phyloP scores from a whole-genome alignment of 2,888 invertebrate species.

The Drosophila phalerata region DNA sequence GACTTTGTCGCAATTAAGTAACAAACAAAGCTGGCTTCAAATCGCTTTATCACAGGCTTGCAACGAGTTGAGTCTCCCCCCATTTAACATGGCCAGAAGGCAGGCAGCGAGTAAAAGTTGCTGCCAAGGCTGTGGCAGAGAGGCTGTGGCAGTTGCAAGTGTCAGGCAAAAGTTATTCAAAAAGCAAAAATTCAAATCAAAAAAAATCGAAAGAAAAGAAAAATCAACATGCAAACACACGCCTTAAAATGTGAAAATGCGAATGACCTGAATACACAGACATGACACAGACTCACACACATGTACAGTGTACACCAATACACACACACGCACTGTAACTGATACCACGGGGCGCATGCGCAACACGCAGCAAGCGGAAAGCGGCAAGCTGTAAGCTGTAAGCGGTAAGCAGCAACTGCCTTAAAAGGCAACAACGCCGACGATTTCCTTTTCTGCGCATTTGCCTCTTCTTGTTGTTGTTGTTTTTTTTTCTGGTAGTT shows the following conservation, averaged over 20 bases:
- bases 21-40: conserved; percentile 62
- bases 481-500: conserved; percentile 33
- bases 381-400: conserved; percentile 46
- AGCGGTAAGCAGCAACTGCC: conserved; percentile 59
- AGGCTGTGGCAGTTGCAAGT: conserved; percentile 30
- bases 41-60: conserved; percentile 58
- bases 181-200: conserved; percentile 19
- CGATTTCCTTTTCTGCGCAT: conserved; percentile 74
- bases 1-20: conserved; percentile 78
- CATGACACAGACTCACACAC: conserved; percentile 25
- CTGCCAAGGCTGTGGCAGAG: conserved; percentile 36
- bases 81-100: conserved; percentile 45
- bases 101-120: conserved; percentile 71
- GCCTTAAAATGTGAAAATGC: conserved; percentile 82
- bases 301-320: conserved; percentile 7
- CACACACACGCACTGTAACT: conserved; percentile 34
- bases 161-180: conserved; percentile 43
- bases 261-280: conserved; percentile 82
- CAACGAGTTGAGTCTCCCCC: not conserved
- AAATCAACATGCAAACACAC: conserved; percentile 69
- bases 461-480: conserved; percentile 29
- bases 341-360: conserved; percentile 53
- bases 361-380: conserved; percentile 39
- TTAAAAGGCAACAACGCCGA: conserved; percentile 71
- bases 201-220: conserved; percentile 37